A percentile compares a stretch with the other conserved stretches of the same genome.
Evolutionary conservation across 2,888 invertebrate species (phyloP).

Genomic region (Cybosia mesomella): DNA sequence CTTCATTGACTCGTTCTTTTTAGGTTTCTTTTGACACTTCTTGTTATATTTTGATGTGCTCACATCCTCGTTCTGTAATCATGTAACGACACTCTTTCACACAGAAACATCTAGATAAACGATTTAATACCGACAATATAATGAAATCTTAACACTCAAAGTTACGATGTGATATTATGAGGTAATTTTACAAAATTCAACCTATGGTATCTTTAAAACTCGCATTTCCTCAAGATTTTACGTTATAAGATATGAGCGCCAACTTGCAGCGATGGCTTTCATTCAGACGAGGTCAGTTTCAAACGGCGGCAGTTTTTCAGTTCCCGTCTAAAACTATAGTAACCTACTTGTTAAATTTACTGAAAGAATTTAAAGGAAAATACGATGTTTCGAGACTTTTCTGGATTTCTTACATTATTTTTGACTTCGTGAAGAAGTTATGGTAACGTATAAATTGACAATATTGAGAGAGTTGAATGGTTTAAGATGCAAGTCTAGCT

Average conservation of each 20-base stretch:
- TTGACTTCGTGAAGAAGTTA: conserved; percentile 27
- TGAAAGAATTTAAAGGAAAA: conserved; percentile 49
- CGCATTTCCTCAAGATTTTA: conserved; percentile 20
- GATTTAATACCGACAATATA: not conserved
- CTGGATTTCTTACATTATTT: conserved; percentile 34
- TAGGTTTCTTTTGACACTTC: too few species aligned
- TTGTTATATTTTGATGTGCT: not conserved
- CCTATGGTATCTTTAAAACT: conserved; percentile 12
- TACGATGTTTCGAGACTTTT: conserved; percentile 34
- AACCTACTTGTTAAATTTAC: conserved; percentile 49
- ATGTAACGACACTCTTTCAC: not conserved
- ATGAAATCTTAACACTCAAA: conserved; percentile 1
- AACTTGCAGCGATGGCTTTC: conserved; percentile 34
- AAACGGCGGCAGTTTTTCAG: conserved; percentile 32
- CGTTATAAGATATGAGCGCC: conserved; percentile 19
- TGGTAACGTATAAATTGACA: conserved; percentile 1
- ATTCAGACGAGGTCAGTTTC: conserved; percentile 27
- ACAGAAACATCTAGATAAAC: not conserved
- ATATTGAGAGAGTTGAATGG: not conserved
- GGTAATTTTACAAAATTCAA: conserved; percentile 7
- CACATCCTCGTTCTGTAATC: not conserved
- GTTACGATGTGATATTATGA: not conserved
- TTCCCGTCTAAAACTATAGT: conserved; percentile 24
- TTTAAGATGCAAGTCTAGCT: not conserved
- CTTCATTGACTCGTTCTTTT: not conserved